phyloP scores from a whole-genome alignment of 2,797 vertebrate species.

The Melanotaenia trifasciata region DNA sequence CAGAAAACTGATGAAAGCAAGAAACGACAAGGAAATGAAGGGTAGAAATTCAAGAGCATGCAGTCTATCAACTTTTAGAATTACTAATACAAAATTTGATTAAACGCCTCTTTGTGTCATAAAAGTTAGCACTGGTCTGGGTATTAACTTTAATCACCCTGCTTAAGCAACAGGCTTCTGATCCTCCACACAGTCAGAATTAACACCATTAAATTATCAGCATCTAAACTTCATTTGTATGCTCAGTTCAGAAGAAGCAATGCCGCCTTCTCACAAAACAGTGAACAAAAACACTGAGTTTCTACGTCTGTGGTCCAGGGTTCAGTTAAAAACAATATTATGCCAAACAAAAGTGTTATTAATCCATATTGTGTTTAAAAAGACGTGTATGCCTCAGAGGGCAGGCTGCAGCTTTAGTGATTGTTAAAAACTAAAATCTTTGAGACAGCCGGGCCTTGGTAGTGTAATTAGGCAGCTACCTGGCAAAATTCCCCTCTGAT shows the following conservation, averaged over 20 bases:
- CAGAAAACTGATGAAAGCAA: constrained; percentile 19
- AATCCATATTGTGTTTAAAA: constrained; percentile 50
- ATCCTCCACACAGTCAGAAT: constrained; percentile 6
- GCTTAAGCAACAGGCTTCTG: neutral
- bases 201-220: constrained; percentile 1
- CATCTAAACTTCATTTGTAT: constrained; percentile 2
- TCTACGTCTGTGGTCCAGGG: constrained; percentile 4
- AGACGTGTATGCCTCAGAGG: constrained; percentile 53
- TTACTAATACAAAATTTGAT: constrained; percentile 47
- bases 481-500: constrained; percentile 70
- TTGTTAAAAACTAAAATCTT: constrained; percentile 54
- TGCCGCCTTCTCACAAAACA: constrained; percentile 12
- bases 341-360: constrained; percentile 52
- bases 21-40: constrained; percentile 20
- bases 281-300: constrained; percentile 19
- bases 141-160: constrained; percentile 25
- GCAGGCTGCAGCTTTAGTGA: constrained; percentile 64
- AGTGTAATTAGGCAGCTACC: constrained; percentile 74
- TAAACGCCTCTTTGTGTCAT: constrained; percentile 43
- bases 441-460: constrained; percentile 58
- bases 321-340: constrained; percentile 45
- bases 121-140: constrained; percentile 14
- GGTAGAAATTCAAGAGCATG: constrained; percentile 6
- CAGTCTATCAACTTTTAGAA: constrained; percentile 44
- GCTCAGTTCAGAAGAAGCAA: constrained; percentile 16